phyloP scores from a whole-genome alignment of 2,888 invertebrate genomes.

The Tachina lurida region DNA sequence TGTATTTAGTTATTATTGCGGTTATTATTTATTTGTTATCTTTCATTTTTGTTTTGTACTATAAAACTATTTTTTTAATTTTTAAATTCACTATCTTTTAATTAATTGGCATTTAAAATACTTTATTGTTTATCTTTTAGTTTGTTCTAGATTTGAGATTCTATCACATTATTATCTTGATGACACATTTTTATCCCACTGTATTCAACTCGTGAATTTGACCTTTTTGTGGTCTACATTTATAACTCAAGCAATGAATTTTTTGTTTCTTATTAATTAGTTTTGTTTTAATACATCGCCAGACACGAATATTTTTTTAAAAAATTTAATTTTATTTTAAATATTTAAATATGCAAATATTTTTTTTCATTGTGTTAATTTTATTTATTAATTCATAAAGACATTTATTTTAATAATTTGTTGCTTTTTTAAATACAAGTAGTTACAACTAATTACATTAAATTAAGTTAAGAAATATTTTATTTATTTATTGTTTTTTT shows the following conservation, averaged over 20 bases:
- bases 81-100: constrained; percentile 5
- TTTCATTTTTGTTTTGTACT: constrained; percentile 50
- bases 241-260: constrained; percentile 64
- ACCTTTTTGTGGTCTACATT: constrained; percentile 62
- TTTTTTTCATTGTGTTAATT: constrained; percentile 58
- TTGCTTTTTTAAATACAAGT: constrained; percentile 1
- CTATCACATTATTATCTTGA: constrained; percentile 4
- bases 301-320: constrained; percentile 66
- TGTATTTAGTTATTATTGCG: background rate
- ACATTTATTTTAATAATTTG: background rate
- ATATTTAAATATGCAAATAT: constrained; percentile 63
- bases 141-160: constrained; percentile 48
- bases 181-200: constrained; percentile 52
- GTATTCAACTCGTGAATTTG: constrained; percentile 43
- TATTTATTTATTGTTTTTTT: constrained; percentile 9
- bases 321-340: constrained; percentile 59
- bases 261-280: constrained; percentile 59
- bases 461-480: constrained; percentile 31
- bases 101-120: constrained; percentile 55
- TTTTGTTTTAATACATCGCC: constrained; percentile 58
- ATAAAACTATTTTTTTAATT: constrained; percentile 25
- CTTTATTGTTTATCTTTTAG: constrained; percentile 31
- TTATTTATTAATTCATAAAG: background rate
- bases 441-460: constrained; percentile 37
- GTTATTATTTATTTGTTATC: constrained; percentile 32